Conservation (phyloP, 2,797 vertebrate species). For the Sternarchorhynchus goeldii region DNA sequence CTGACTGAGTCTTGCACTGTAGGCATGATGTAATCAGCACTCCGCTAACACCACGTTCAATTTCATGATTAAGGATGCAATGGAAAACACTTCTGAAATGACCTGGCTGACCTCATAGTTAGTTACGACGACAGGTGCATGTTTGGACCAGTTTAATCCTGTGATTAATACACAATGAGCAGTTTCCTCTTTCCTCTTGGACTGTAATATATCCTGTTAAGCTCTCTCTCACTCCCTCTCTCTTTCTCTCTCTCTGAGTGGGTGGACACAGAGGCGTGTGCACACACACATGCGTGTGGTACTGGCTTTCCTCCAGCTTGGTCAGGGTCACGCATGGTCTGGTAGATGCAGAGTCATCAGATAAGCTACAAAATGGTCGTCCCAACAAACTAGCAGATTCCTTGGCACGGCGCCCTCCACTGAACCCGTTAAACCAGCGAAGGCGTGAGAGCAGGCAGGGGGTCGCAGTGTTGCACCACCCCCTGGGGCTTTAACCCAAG, state of each 20-base stretch:
- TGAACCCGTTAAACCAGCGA: conserved; percentile 2
- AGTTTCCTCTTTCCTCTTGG: conserved; percentile 26
- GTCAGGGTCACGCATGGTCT: conserved; percentile 26
- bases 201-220: conserved; percentile 7
- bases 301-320: conserved; percentile 5
- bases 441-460: conserved; percentile 2
- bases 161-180: background rate
- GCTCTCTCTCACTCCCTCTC: too few species aligned
- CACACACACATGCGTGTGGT: background rate
- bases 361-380: conserved; percentile 12
- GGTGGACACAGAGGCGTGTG: conserved; percentile 1
- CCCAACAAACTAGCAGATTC: conserved; percentile 40
- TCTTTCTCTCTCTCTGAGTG: background rate
- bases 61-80: too few species aligned
- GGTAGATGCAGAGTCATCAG: conserved; percentile 34
- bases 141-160: conserved; percentile 18
- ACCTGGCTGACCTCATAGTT: too few species aligned
- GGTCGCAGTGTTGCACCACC: conserved; percentile 24
- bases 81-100: too few species aligned
- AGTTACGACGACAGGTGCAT: background rate
- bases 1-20: too few species aligned
- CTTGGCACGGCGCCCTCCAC: conserved; percentile 43
- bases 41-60: too few species aligned
- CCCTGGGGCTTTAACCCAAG: background rate
- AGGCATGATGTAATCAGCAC: too few species aligned